Conservation (phyloP, 1,140 invertebrate genomes). For the Babylonia areolata region DNA sequence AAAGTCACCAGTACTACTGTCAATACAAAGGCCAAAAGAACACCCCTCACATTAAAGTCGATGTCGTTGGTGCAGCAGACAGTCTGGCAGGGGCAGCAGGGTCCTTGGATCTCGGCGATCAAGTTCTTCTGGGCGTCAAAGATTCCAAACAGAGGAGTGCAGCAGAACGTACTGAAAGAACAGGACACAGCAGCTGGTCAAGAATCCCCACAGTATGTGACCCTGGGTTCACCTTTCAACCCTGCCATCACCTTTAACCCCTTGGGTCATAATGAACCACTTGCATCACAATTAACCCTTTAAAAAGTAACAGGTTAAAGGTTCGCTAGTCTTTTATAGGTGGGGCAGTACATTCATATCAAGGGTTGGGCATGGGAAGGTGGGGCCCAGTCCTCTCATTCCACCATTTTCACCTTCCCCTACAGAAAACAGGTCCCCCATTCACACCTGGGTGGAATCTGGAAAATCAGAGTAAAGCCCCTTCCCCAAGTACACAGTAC, state of each 20-base stretch:
- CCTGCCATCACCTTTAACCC: no score
- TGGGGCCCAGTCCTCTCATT: no score
- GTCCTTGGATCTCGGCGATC: slow-evolving; percentile 39
- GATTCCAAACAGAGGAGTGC: slow-evolving; percentile 42
- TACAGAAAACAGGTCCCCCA: no score
- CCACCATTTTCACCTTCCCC: no score
- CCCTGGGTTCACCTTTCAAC: no score
- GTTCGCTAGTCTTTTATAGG: no score
- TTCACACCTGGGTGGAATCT: no score
- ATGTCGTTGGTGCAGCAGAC: slow-evolving; percentile 41
- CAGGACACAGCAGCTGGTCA: background rate
- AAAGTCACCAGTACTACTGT: no score
- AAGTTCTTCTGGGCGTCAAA: slow-evolving; percentile 35
- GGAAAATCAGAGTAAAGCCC: no score
- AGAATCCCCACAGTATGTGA: background rate
- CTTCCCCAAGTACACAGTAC: no score
- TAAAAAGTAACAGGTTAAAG: background rate
- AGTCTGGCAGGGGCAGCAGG: slow-evolving; percentile 40
- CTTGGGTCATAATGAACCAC: background rate
- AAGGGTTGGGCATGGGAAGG: no score
- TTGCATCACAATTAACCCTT: background rate
- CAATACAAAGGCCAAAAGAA: background rate
- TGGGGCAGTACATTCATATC: no score
- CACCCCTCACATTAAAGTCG: slow-evolving; percentile 30
- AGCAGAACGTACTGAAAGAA: slow-evolving; percentile 34